Base-by-base conservation (phyloP, 2,888 invertebrate genomes). In the Drosophila kokeensis region DNA sequence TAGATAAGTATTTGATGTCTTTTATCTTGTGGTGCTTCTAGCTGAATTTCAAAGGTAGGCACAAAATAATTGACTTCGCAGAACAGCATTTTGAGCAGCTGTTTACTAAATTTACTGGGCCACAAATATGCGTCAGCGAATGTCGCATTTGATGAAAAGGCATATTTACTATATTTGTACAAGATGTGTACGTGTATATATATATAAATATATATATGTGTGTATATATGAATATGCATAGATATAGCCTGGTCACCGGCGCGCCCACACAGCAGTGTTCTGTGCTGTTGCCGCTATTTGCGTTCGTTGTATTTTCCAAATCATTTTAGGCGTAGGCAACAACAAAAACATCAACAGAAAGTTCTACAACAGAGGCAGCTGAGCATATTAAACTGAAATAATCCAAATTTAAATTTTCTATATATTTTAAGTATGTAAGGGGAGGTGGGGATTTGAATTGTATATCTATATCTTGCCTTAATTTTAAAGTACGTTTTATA, bases 261-360 rank as follows among this genome's bases (percentile, higher is more conserved):
- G 63, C 79, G 75, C 81, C 82, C 52, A 84, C 81, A 73, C 73
- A 69, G 61, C 62, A 70, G 55, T 24, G 45, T 59, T 69, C 50
- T 75, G 40, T 45, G 57, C 50, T 40, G 61, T 24, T 65, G 81
- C 63, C 60, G 69, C 84, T 75, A 82, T 76, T 82, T 76, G 82
- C 76, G 79, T 73, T 87, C 75, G 70, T 67, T 74, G 79, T 83
- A 75, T 87, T 83, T 83, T 83, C 82, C 84, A 87, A 83, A 83
- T 83, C 50, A 73, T 82, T 83, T 81, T 50, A 60, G 52, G 68
- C 76, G 80, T 79, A 71, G 79, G 75, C 82, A 48, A 32, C 45
- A 59, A 54, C 52, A 65, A 29, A 54, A 63, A 32, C 50, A 59
- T 50, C 54, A 67, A 50, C 58, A 53, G 6, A 27, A 54, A 50